A percentile compares a stretch with the other conserved stretches of the same genome.
These are phyloP conservation scores for Noctilio leporinus DNA, from an alignment of 2,113 vertebrate species.

Conservation along the genomic window DNA sequence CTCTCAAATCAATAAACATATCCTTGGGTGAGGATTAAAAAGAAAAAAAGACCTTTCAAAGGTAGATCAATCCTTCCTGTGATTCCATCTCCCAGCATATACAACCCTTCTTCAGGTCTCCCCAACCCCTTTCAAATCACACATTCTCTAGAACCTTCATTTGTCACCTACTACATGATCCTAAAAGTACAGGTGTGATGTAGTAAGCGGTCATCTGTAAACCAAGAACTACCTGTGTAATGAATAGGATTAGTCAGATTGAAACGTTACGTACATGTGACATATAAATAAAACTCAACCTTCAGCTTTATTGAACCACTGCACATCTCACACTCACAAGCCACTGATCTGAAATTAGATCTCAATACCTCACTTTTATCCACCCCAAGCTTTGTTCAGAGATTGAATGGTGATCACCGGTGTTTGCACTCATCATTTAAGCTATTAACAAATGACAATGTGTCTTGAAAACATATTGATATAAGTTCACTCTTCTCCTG, in stretches of 20 bases:
- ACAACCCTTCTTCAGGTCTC: background rate
- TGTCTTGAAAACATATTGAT: background rate
- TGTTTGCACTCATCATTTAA: background rate
- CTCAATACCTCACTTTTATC: background rate
- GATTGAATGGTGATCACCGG: background rate
- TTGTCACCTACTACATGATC: background rate
- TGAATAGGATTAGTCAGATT: background rate
- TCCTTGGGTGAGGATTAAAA: too few species aligned
- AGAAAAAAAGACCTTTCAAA: background rate
- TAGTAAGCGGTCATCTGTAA: background rate
- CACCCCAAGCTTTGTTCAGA: background rate
- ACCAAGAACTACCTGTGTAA: background rate
- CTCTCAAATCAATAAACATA: too few species aligned
- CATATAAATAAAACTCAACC: background rate
- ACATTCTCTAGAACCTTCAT: background rate
- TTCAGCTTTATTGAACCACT: background rate
- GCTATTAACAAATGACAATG: background rate
- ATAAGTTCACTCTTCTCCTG: background rate
- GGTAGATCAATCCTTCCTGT: background rate
- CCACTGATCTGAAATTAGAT: background rate
- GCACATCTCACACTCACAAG: background rate
- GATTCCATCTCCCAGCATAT: background rate
- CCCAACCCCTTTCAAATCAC: background rate
- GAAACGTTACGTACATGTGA: background rate
- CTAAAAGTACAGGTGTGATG: background rate